Evolutionary conservation across 2,888 invertebrate genomes (phyloP).

Genomic region (Magallana nippona): DNA sequence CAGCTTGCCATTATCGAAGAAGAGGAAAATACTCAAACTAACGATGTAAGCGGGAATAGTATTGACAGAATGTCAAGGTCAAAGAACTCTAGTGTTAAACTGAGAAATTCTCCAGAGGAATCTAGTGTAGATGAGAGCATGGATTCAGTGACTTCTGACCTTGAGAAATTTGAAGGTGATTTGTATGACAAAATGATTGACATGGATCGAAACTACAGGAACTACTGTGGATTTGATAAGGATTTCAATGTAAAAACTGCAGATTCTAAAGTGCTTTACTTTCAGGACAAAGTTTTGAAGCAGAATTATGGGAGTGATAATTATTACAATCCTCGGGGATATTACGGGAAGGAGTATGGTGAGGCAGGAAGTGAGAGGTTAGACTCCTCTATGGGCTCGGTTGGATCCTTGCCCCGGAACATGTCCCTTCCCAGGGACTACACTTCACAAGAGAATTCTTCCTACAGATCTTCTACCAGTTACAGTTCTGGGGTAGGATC

Average conservation of each 20-base stretch:
- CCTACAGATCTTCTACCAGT: constrained; percentile 45
- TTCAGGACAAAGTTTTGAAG: constrained; percentile 63
- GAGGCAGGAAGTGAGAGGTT: constrained; percentile 16
- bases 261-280: constrained; percentile 66
- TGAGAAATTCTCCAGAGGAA: background rate
- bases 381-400: background rate
- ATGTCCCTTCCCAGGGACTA: constrained; percentile 37
- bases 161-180: constrained; percentile 55
- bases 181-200: constrained; percentile 64
- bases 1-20: constrained; percentile 72
- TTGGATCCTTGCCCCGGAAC: constrained; percentile 43
- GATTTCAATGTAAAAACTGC: constrained; percentile 53
- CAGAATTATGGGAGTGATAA: constrained; percentile 62
- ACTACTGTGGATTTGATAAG: constrained; percentile 64
- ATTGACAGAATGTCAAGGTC: background rate
- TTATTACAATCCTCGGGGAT: constrained; percentile 59
- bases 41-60: constrained; percentile 14
- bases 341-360: constrained; percentile 30
- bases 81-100: constrained; percentile 22
- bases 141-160: constrained; percentile 41
- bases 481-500: constrained; percentile 47
- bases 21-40: constrained; percentile 58
- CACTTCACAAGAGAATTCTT: constrained; percentile 41
- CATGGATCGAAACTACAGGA: constrained; percentile 66
- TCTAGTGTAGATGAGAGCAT: constrained; percentile 39